Percentiles rank a stretch among this genome's conserved stretches.
These are phyloP conservation scores for Nannoperca obscura DNA, from an alignment of 2,797 vertebrate species.

Conservation along the genomic window DNA sequence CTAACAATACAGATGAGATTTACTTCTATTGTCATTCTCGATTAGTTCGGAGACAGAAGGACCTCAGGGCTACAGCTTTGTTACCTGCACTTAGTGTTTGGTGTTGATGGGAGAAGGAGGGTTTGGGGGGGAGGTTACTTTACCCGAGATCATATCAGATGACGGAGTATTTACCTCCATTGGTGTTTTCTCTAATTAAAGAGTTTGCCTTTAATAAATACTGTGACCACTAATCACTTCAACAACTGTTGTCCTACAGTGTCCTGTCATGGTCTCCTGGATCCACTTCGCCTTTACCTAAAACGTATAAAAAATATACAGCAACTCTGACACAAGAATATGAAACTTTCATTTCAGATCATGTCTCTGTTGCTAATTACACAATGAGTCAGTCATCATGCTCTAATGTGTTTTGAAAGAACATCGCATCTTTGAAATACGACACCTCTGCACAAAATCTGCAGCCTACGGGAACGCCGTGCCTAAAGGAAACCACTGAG, in stretches of 20 bases:
- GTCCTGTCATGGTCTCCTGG: constrained; percentile 49
- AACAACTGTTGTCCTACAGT: constrained; percentile 53
- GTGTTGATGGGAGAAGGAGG: constrained; percentile 45
- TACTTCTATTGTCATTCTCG: constrained; percentile 68
- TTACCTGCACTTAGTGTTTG: constrained; percentile 62
- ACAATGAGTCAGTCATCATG: constrained; percentile 45
- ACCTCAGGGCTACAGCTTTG: constrained; percentile 63
- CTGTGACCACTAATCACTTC: constrained; percentile 74
- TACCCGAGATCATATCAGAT: constrained; percentile 82
- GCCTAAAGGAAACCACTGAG: constrained; percentile 60
- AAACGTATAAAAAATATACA: not conserved
- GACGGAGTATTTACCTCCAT: constrained; percentile 77
- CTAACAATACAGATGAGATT: constrained; percentile 37
- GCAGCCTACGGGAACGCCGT: constrained; percentile 43
- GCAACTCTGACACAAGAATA: constrained; percentile 25
- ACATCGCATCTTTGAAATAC: constrained; percentile 74
- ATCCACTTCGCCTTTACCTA: constrained; percentile 33
- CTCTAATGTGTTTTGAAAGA: constrained; percentile 56
- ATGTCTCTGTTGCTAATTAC: constrained; percentile 47
- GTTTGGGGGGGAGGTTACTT: constrained; percentile 32
- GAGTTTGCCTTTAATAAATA: constrained; percentile 72
- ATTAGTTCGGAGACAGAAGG: constrained; percentile 56
- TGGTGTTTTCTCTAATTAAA: constrained; percentile 82
- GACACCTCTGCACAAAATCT: constrained; percentile 56
- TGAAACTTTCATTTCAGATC: constrained; percentile 26